Evolutionary conservation across 1,140 invertebrate genomes (phyloP), one percentile per base, ranked within the genome.

Genomic region (Tetraneura akinire): DNA sequence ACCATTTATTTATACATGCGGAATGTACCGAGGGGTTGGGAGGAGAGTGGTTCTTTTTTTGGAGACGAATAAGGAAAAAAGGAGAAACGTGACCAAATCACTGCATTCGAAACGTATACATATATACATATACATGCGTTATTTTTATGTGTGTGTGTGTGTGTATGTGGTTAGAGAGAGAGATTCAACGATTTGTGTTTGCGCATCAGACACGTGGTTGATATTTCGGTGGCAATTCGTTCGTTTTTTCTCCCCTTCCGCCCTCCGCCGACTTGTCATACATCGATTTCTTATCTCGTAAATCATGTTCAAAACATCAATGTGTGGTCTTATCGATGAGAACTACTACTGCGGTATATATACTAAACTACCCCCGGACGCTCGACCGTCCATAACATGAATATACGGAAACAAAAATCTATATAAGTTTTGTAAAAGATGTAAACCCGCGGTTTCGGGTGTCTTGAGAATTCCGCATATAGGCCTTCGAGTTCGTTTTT

Each of bases 61-160:
- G 0, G 3, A 26, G 13, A 11, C 18, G 11, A 57, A 74, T n/a
- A n/a, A n/a, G n/a, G 55, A 23, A 64, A 37, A 53, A 1, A 14
- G n/a, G 16, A n/a, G 32, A 42, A 74, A 74, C 71, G 71, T 74
- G 71, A 74, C 71, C 71, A 74, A 74, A 74, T 74, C 71, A 37
- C 32, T 55, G 23, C 23, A 74, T 37, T 11, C 49, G 32, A 66
- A 66, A 66, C 62, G 32, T 21, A 66, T 42, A 66, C 18, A n/a
- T 37, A n/a, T 64, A 64, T 3, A 1, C 53, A 8, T n/a, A 23
- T 23, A 14, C 3, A 21, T 13, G 53, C 16, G 26, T 60, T 6
- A n/a, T n/a, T 60, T 3, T 53, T 3, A 42, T 6, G 4, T 32
- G 11, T 62, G 8, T 32, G n/a, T 16, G 32, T 37, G 18, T 18